Evolutionary conservation across 2,113 vertebrate genomes (phyloP).

Genomic region (Uria aalge): DNA sequence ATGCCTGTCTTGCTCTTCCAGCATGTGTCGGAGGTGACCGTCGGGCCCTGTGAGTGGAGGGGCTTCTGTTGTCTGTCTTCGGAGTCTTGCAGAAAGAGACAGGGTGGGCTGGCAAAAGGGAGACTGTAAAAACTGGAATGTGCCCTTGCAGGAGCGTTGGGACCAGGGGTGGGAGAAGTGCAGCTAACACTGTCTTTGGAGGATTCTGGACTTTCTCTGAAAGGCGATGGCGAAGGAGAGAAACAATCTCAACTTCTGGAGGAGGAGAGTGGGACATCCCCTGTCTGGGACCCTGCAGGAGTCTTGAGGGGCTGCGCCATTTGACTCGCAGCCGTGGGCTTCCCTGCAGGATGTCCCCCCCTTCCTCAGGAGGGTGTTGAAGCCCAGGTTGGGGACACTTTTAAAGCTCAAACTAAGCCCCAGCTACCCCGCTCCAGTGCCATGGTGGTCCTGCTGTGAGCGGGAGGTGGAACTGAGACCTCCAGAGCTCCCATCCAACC

Average conservation of each 20-base stretch:
- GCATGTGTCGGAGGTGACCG: fast-evolving
- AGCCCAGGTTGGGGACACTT: background rate
- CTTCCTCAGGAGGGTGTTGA: background rate
- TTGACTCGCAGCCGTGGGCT: background rate
- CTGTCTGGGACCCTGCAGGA: background rate
- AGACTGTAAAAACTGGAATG: fast-evolving
- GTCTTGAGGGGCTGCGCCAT: fast-evolving
- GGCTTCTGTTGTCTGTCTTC: background rate
- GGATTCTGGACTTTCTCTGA: background rate
- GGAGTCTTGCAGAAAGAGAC: background rate
- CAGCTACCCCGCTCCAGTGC: fast-evolving
- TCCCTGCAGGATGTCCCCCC: fast-evolving
- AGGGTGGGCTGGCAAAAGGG: background rate
- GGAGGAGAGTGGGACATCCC: background rate
- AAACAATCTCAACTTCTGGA: background rate
- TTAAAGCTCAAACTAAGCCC: background rate
- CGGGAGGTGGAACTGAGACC: background rate
- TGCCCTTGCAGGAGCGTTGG: background rate
- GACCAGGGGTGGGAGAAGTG: background rate
- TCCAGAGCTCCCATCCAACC: background rate
- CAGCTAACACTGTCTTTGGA: too few relatives aligned
- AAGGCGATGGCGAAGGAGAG: background rate
- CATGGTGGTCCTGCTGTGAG: fast-evolving
- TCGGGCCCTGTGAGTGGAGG: fast-evolving
- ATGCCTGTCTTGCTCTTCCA: background rate